These are phyloP conservation scores for Plecturocebus donacophilus DNA, from an alignment of 2,113 vertebrate genomes.

Conservation along the genomic window DNA sequence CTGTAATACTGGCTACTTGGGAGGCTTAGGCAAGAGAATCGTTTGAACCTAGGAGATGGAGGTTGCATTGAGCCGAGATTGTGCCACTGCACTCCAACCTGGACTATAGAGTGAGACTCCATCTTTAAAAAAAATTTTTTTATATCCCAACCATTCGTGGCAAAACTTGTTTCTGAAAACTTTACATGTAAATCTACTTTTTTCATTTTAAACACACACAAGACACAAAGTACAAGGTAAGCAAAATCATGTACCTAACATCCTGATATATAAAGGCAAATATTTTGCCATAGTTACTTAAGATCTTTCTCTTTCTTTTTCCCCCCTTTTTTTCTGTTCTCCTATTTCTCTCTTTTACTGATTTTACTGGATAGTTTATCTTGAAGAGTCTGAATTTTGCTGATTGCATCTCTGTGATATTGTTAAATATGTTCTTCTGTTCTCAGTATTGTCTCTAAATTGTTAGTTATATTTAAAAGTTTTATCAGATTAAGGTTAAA, in stretches of 20 bases:
- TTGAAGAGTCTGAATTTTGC: conserved; percentile 37
- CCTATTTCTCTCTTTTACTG: not conserved
- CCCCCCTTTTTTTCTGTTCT: not conserved
- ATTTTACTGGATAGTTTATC: not conserved
- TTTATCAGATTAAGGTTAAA: conserved; percentile 13
- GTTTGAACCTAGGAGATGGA: too few relatives aligned
- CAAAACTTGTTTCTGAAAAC: not conserved
- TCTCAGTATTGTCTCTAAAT: conserved; percentile 15
- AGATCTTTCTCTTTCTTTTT: not conserved
- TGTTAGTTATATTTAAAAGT: conserved; percentile 31
- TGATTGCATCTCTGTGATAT: conserved; percentile 3
- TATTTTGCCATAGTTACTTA: not conserved
- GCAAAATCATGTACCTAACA: not conserved
- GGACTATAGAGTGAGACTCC: too few relatives aligned
- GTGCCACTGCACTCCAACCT: too few relatives aligned
- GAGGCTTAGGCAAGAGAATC: too few relatives aligned
- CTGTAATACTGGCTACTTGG: too few relatives aligned
- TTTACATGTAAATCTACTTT: not conserved
- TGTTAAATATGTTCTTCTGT: conserved; percentile 27
- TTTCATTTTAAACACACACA: not conserved
- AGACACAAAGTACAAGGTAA: not conserved
- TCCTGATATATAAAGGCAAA: not conserved
- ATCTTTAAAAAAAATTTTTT: not conserved
- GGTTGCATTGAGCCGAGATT: too few relatives aligned
- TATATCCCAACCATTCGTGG: not conserved